A percentile compares a stretch with the other conserved stretches of the same genome.
Conservation (phyloP, 2,113 vertebrate genomes). For the Hippocampus comes region DNA sequence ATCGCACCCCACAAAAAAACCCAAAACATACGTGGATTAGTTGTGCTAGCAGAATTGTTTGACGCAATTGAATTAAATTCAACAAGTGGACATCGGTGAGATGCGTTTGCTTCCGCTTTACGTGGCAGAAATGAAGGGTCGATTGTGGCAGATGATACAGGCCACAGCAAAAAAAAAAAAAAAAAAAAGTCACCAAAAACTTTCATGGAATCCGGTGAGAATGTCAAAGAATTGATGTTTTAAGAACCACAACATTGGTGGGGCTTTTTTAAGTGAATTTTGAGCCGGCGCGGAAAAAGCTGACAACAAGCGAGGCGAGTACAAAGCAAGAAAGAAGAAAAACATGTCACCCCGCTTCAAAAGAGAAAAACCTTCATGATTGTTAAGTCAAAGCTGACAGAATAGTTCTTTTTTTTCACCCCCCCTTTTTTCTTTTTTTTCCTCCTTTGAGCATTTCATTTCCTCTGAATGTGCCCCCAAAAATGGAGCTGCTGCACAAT, state of each 20-base stretch:
- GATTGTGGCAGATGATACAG: too few species aligned
- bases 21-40: background rate
- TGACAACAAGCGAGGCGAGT: background rate
- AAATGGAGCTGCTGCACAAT: background rate
- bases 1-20: background rate
- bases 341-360: background rate
- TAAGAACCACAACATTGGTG: background rate
- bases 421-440: background rate
- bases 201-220: background rate
- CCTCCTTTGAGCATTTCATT: constrained; percentile 1
- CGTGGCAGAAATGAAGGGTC: too few species aligned
- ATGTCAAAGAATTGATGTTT: background rate
- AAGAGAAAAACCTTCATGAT: background rate
- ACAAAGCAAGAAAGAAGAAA: background rate
- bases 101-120: too few species aligned
- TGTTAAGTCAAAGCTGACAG: constrained; percentile 1
- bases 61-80: too few species aligned
- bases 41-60: too few species aligned
- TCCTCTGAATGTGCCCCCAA: background rate
- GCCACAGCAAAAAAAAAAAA: background rate
- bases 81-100: too few species aligned
- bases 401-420: background rate
- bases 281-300: background rate
- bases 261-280: background rate
- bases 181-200: background rate